phyloP scores from a whole-genome alignment of 2,888 invertebrate genomes.

The Acronicta aceris region DNA sequence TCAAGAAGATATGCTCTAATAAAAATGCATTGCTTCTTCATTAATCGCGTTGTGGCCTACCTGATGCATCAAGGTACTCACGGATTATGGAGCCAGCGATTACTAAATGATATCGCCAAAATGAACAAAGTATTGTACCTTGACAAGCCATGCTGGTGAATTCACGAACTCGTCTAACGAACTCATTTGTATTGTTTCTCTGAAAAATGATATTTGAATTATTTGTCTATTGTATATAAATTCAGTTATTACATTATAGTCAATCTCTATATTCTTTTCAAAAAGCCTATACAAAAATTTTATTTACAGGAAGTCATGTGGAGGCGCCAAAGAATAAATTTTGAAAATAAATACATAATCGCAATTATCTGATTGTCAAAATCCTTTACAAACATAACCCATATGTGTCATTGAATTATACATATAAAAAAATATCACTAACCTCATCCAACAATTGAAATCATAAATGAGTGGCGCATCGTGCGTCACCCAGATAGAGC shows the following conservation, averaged over 20 bases:
- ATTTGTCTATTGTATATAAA: constrained; percentile 12
- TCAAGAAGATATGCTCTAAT: too few relatives aligned
- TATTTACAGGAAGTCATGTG: neutral
- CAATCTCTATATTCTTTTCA: neutral
- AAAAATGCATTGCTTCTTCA: too few relatives aligned
- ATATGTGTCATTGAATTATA: constrained; percentile 26
- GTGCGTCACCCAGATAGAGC: constrained; percentile 62
- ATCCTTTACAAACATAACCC: constrained; percentile 21
- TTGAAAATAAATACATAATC: neutral
- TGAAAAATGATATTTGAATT: constrained; percentile 48
- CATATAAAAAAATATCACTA: constrained; percentile 64
- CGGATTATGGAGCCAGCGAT: constrained; percentile 24
- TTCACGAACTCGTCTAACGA: constrained; percentile 86
- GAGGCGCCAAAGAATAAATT: neutral
- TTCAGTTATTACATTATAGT: neutral
- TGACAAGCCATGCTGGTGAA: constrained; percentile 85
- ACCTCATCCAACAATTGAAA: constrained; percentile 66
- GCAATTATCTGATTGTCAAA: constrained; percentile 5
- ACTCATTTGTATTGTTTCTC: constrained; percentile 68
- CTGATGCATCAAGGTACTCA: constrained; percentile 22
- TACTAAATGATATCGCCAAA: constrained; percentile 16
- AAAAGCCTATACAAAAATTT: neutral
- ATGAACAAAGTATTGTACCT: constrained; percentile 71
- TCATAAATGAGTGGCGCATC: constrained; percentile 53
- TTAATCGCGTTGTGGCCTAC: neutral